phyloP scores from a whole-genome alignment of 2,113 vertebrate species.

The Anhinga anhinga region DNA sequence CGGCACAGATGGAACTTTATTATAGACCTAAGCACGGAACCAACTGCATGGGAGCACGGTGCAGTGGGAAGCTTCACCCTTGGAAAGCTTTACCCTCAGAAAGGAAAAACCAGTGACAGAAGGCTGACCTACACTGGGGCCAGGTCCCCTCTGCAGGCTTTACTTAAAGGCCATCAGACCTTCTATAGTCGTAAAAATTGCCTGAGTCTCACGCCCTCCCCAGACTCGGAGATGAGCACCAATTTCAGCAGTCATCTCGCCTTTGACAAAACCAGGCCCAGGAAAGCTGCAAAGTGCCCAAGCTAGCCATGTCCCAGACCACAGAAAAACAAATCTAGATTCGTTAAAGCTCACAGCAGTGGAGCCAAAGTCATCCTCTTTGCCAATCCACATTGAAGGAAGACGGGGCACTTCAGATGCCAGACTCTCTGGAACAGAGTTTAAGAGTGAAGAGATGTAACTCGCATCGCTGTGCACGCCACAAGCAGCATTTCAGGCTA shows the following conservation, averaged over 20 bases:
- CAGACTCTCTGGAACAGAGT: background rate
- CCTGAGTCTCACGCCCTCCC: background rate
- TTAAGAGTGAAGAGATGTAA: background rate
- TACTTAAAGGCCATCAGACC: background rate
- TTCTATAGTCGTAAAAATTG: background rate
- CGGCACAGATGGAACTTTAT: background rate
- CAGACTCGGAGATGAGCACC: accelerated
- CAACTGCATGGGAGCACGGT: background rate
- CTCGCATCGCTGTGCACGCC: background rate
- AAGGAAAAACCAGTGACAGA: background rate
- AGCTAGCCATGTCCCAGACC: background rate
- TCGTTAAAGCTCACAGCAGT: background rate
- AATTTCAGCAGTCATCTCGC: background rate
- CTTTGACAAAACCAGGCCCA: background rate
- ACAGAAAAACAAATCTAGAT: background rate
- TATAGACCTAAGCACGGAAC: background rate
- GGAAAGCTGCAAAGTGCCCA: background rate
- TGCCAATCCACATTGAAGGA: background rate
- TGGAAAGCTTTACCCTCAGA: background rate
- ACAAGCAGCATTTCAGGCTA: background rate
- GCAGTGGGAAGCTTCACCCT: background rate
- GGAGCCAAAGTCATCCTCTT: background rate
- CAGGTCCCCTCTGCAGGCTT: background rate
- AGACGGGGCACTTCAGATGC: background rate
- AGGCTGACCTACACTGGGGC: background rate